These are phyloP conservation scores for Elephas maximus DNA, from an alignment of 2,113 vertebrate genomes.

Conservation along the genomic window DNA sequence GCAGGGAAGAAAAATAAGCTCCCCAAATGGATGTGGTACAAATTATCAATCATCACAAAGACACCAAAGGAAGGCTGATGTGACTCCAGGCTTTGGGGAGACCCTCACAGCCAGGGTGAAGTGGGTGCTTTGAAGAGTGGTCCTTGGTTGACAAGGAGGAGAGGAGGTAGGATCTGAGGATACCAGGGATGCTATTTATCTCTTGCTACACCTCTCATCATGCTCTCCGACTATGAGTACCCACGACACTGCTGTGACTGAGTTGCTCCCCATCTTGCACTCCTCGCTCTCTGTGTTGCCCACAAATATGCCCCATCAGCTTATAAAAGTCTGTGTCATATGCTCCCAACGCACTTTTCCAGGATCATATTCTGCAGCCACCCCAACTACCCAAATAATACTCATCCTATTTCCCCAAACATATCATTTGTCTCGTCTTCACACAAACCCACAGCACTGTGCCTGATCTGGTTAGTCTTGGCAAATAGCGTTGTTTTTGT, in stretches of 20 bases:
- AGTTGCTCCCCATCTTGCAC: background rate
- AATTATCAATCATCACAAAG: constrained; percentile 84
- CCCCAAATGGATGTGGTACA: constrained; percentile 76
- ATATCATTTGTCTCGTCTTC: constrained; percentile 14
- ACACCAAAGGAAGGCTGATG: constrained; percentile 66
- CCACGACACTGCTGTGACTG: background rate
- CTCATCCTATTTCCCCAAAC: background rate
- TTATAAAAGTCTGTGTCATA: background rate
- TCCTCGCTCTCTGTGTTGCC: background rate
- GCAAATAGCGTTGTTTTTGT: background rate
- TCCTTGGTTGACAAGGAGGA: background rate
- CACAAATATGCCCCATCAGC: background rate
- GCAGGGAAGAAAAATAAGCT: constrained; percentile 82
- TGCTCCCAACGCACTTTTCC: background rate
- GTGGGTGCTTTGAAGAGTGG: background rate
- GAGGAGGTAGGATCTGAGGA: background rate
- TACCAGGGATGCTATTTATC: no score
- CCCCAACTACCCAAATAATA: background rate
- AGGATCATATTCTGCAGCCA: background rate
- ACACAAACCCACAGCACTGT: background rate
- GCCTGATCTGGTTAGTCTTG: background rate
- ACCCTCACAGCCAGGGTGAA: background rate
- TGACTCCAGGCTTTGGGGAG: constrained; percentile 44
- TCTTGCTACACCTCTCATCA: background rate
- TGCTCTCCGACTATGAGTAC: background rate